Base-by-base conservation (phyloP, 2,888 invertebrate species). In the Stictocephala bisonia region DNA sequence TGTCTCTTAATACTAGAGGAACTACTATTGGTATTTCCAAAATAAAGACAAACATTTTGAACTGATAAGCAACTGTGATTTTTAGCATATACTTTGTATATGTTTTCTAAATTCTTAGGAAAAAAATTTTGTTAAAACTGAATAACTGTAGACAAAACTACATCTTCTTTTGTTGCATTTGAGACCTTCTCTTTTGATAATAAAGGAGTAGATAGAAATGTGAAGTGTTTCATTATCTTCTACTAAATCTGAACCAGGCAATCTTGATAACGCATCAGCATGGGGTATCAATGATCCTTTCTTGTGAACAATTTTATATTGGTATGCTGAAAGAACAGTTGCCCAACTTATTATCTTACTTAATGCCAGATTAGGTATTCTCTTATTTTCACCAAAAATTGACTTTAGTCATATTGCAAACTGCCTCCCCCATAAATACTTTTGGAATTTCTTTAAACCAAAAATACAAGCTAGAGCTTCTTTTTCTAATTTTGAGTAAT, bases 401-500 rank as follows among this genome's bases (percentile, higher is more conserved):
- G n/a, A n/a, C n/a, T n/a, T n/a, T n/a, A n/a, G n/a, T n/a, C 40
- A 40, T 20, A 64, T 64, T 11, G 41, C 40, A 35, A 40, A 29
- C 20, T 20, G 15, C 13, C 41, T 64, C 15, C 64, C 64, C 64
- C 64, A 64, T 22, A 64, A 64, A 64, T 64, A 64, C 22, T 64
- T 64, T 18, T 64, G 64, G 24, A 64, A 40, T 26, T 64, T 64
- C 15, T 18, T 64, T 40, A 64, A 11, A n/a, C 64, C 40, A 40
- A 64, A 64, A 35, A 64, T 40, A 40, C 35, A n/a, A 40, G 64
- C 64, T 11, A 64, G 64, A 3, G 64, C 64, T 20, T 64, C 18
- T 41, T 64, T 64, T 13, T 64, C 64, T 40, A 64, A 40, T n/a
- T 64, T 31, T 7, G 64, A 64, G 40, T 64, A 40, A 40, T n/a